These are phyloP conservation scores for Steinernema khuongi DNA, from an alignment of 1,140 invertebrate genomes.

Conservation along the genomic window DNA sequence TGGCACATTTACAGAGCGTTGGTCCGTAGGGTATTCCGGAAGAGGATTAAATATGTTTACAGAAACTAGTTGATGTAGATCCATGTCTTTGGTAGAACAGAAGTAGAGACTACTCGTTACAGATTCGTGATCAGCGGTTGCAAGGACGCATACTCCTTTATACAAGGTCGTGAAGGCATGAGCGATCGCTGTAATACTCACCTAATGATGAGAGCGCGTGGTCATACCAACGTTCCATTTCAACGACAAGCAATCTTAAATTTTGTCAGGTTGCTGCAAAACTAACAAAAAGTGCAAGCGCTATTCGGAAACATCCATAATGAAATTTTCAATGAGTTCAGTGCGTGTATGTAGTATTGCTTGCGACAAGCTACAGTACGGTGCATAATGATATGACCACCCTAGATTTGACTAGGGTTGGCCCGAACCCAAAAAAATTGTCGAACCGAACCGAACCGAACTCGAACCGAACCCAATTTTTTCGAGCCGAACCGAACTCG, in stretches of 20 bases:
- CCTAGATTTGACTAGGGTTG: too few relatives aligned
- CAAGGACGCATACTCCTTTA: background rate
- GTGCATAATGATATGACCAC: too few relatives aligned
- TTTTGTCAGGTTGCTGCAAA: too few relatives aligned
- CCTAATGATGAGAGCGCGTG: background rate
- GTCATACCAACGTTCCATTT: background rate
- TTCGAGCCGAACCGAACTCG: too few relatives aligned
- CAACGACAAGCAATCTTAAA: background rate
- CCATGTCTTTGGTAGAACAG: background rate
- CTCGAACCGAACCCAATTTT: too few relatives aligned
- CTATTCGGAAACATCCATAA: too few relatives aligned
- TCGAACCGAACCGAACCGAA: too few relatives aligned
- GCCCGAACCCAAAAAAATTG: too few relatives aligned
- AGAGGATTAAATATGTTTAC: conserved; percentile 31
- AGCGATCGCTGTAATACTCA: background rate
- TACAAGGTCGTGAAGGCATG: background rate
- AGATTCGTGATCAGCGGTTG: background rate
- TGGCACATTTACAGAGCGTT: conserved; percentile 22
- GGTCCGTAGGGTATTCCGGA: conserved; percentile 20
- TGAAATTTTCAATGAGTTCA: too few relatives aligned
- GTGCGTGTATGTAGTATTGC: too few relatives aligned
- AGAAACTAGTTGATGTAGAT: background rate
- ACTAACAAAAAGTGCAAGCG: too few relatives aligned
- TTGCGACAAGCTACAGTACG: too few relatives aligned
- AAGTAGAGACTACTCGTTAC: background rate